These are phyloP conservation scores for Bellardia bayeri DNA, from an alignment of 2,888 invertebrate species.

Conservation along the genomic window DNA sequence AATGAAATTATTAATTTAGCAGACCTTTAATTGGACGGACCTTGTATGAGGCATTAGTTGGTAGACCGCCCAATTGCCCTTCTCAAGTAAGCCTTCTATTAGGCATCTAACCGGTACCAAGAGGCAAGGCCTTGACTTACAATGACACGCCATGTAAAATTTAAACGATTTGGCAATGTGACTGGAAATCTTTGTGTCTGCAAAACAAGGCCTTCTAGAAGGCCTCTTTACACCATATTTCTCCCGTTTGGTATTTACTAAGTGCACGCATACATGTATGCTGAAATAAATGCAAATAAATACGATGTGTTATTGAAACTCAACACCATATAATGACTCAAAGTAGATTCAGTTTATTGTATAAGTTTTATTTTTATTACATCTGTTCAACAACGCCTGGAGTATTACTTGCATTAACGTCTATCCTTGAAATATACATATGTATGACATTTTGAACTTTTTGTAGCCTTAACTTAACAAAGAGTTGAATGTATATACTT, in stretches of 20 bases:
- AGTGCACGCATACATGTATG: not conserved
- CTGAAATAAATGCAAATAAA: not conserved
- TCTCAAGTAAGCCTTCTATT: too few relatives aligned
- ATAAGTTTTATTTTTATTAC: not conserved
- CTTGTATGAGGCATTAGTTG: too few relatives aligned
- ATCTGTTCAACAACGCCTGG: slow-evolving; percentile 6
- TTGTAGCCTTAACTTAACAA: not conserved
- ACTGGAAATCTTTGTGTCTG: too few relatives aligned
- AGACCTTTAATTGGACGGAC: too few relatives aligned
- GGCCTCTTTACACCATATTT: not conserved
- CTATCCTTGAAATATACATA: not conserved
- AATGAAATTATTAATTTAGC: too few relatives aligned
- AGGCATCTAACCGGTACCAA: too few relatives aligned
- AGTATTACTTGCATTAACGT: not conserved
- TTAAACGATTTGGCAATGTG: too few relatives aligned
- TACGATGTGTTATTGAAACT: not conserved
- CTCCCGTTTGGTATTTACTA: not conserved
- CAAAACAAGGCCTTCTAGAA: too few relatives aligned
- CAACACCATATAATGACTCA: not conserved
- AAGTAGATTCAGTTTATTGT: not conserved
- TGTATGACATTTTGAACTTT: not conserved
- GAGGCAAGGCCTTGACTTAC: too few relatives aligned
- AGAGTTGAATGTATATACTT: not conserved
- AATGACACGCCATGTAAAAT: too few relatives aligned
- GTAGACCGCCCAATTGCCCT: too few relatives aligned